Evolutionary conservation across 2,888 invertebrate species (phyloP).

Genomic region (Cephus spinipes): DNA sequence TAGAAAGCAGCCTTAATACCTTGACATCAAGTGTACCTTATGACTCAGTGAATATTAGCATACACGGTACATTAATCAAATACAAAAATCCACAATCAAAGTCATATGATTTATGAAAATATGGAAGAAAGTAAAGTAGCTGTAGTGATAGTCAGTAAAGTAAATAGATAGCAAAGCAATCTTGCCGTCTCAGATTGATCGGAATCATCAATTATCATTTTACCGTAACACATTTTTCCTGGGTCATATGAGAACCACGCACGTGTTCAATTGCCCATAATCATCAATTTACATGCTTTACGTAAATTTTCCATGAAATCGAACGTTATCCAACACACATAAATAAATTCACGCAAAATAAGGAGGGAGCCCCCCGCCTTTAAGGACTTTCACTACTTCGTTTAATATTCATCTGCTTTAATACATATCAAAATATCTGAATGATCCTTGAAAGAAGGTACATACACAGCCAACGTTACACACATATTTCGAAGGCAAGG

Average conservation of each 20-base stretch:
- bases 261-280: background rate
- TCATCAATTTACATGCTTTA: background rate
- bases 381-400: constrained; percentile 57
- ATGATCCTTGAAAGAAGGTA: background rate
- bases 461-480: constrained; percentile 1
- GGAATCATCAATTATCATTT: background rate
- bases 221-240: background rate
- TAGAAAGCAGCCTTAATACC: constrained; percentile 2
- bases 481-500: constrained; percentile 35
- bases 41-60: background rate
- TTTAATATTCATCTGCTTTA: constrained; percentile 45
- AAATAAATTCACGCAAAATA: constrained; percentile 13
- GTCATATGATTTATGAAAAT: background rate
- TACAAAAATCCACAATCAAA: background rate
- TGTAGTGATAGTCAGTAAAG: background rate
- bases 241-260: background rate
- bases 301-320: constrained; percentile 21
- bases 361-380: constrained; percentile 4
- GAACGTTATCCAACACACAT: constrained; percentile 32
- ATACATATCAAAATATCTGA: background rate
- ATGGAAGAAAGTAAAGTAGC: background rate
- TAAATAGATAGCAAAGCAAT: background rate
- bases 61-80: background rate
- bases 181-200: background rate
- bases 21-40: background rate